Evolutionary conservation across 2,113 vertebrate species (phyloP).

Genomic region (Cryptoleucopteryx plumbea): DNA sequence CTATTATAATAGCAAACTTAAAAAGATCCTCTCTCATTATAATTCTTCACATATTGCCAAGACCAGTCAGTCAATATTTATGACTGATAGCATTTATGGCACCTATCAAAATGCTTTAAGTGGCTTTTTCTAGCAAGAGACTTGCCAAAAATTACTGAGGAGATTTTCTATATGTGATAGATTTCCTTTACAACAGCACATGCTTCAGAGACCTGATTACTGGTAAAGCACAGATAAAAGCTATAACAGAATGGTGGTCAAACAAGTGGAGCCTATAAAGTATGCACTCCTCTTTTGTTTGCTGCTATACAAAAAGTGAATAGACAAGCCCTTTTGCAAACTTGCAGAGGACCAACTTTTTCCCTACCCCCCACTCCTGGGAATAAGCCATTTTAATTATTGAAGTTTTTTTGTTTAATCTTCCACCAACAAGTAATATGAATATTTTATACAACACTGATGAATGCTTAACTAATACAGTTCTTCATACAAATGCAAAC

Average conservation of each 20-base stretch:
- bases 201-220: conserved; percentile 48
- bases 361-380: conserved; percentile 52
- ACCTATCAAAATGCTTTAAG: conserved; percentile 2
- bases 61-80: background rate
- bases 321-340: conserved; percentile 72
- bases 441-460: conserved; percentile 71
- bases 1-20: background rate
- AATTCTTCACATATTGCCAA: background rate
- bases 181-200: conserved; percentile 1
- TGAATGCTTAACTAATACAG: conserved; percentile 75
- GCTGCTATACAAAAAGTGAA: conserved; percentile 76
- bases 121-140: background rate
- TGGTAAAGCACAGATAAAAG: conserved; percentile 71
- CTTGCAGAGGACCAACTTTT: conserved; percentile 70
- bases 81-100: background rate
- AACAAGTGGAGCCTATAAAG: conserved; percentile 72
- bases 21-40: background rate
- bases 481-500: conserved; percentile 80
- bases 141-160: background rate
- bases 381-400: conserved; percentile 73
- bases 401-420: conserved; percentile 66
- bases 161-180: background rate
- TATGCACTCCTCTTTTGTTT: conserved; percentile 75
- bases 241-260: conserved; percentile 55
- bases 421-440: conserved; percentile 70